These are phyloP conservation scores for Poeciliopsis occidentalis DNA, from an alignment of 2,113 vertebrate species.

Conservation along the genomic window DNA sequence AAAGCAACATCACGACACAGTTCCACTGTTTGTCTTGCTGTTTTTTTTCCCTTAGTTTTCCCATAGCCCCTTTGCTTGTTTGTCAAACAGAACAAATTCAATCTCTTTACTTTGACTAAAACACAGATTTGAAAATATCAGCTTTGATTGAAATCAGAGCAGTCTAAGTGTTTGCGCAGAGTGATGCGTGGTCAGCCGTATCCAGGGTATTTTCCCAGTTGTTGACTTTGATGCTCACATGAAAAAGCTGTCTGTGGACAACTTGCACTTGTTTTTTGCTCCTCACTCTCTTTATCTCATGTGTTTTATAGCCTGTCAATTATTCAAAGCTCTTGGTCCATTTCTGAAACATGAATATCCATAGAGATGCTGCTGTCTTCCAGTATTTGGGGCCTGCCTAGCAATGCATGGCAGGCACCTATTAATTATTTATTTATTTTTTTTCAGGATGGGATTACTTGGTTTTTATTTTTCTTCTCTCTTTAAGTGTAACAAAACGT, in stretches of 20 bases:
- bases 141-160: slow-evolving; percentile 56
- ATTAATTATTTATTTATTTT: too few species aligned
- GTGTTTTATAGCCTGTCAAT: slow-evolving; percentile 52
- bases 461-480: background rate
- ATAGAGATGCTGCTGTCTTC: slow-evolving; percentile 16
- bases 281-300: slow-evolving; percentile 37
- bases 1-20: too few species aligned
- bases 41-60: slow-evolving; percentile 47
- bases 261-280: slow-evolving; percentile 30
- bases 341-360: slow-evolving; percentile 16
- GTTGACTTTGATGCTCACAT: slow-evolving; percentile 52
- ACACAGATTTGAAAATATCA: slow-evolving; percentile 25
- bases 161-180: slow-evolving; percentile 43
- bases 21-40: too few species aligned
- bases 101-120: slow-evolving; percentile 32
- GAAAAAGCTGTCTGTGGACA: slow-evolving; percentile 43
- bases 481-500: slow-evolving; percentile 29
- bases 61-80: slow-evolving; percentile 26
- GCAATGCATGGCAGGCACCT: too few species aligned
- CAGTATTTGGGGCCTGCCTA: too few species aligned
- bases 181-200: slow-evolving; percentile 34
- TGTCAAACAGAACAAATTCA: slow-evolving; percentile 22
- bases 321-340: slow-evolving; percentile 50
- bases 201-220: slow-evolving; percentile 46
- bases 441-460: background rate